Conservation (phyloP, 2,888 invertebrate species). For the Poecilus cupreus region DNA sequence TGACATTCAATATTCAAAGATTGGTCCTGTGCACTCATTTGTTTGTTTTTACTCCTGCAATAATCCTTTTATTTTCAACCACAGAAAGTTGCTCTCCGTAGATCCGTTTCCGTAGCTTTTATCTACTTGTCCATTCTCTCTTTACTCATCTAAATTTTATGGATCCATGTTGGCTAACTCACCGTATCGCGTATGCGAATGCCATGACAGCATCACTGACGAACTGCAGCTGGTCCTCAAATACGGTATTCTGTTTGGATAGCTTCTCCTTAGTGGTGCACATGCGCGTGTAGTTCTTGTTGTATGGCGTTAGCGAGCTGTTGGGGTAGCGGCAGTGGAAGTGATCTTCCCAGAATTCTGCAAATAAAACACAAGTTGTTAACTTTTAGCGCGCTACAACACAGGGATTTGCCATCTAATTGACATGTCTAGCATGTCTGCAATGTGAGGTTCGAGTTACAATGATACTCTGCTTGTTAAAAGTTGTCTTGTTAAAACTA, state of each 20-base stretch:
- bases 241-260: conserved; percentile 85
- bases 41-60: too few species aligned
- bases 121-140: not conserved
- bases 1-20: too few species aligned
- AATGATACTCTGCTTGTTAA: conserved; percentile 13
- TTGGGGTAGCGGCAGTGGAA: conserved; percentile 92
- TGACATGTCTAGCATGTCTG: not conserved
- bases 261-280: conserved; percentile 89
- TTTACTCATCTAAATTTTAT: not conserved
- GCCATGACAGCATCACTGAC: conserved; percentile 97
- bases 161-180: conserved; percentile 65
- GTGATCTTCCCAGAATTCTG: conserved; percentile 97
- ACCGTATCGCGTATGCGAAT: conserved; percentile 92
- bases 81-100: not conserved
- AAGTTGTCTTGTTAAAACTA: conserved; percentile 33
- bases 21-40: too few species aligned
- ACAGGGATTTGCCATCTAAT: not conserved
- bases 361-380: conserved; percentile 63
- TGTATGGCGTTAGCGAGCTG: conserved; percentile 88
- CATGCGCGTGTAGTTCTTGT: conserved; percentile 79
- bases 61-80: not conserved
- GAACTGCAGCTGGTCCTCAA: conserved; percentile 96
- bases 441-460: not conserved
- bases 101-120: not conserved
- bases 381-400: too few species aligned